These are phyloP conservation scores for Platysternon megacephalum DNA, from an alignment of 2,113 vertebrate genomes.

Conservation along the genomic window DNA sequence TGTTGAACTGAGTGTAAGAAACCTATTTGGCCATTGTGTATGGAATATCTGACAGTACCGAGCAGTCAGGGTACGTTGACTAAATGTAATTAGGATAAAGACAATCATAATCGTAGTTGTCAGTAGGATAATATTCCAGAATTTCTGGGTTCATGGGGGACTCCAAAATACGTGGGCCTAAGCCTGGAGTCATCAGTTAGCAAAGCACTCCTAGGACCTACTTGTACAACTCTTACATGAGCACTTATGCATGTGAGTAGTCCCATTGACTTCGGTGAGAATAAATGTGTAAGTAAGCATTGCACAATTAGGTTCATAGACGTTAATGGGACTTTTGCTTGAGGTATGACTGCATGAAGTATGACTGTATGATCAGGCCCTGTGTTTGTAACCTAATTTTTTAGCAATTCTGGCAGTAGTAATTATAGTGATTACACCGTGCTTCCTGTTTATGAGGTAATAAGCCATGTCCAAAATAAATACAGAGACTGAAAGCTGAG, in stretches of 20 bases:
- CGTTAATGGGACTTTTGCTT: conserved; percentile 63
- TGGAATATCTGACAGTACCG: background rate
- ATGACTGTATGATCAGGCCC: conserved; percentile 45
- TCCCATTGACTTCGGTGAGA: background rate
- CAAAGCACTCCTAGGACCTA: background rate
- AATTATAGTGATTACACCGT: conserved; percentile 60
- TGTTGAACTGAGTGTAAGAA: background rate
- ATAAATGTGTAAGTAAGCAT: background rate
- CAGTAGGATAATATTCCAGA: background rate
- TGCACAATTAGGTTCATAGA: conserved; percentile 46
- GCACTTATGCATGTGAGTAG: rapidly evolving
- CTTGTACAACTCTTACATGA: background rate
- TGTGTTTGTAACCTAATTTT: conserved; percentile 38
- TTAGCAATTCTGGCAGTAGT: conserved; percentile 36
- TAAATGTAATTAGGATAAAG: background rate
- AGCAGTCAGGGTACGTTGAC: background rate
- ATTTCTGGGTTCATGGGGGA: background rate
- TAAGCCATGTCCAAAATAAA: conserved; percentile 25
- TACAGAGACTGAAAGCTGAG: conserved; percentile 55
- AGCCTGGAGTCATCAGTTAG: background rate
- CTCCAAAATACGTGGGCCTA: background rate
- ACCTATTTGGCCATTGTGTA: background rate
- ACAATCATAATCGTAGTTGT: background rate
- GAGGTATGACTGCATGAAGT: conserved; percentile 53
- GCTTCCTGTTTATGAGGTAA: conserved; percentile 65